Base-by-base conservation (phyloP, 2,113 vertebrate species). In the Nycticorax nycticorax region DNA sequence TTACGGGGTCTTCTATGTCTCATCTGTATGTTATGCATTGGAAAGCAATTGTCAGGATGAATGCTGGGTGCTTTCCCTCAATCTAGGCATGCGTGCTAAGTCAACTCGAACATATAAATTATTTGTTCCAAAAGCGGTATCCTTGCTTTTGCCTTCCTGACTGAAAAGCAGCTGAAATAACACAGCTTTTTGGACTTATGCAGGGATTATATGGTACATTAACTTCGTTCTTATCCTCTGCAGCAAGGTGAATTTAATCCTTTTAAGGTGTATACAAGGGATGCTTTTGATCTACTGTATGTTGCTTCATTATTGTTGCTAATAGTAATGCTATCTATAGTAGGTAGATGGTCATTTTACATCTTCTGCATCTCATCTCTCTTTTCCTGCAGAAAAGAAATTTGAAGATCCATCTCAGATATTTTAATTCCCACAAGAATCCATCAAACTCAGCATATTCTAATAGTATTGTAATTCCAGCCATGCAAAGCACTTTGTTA, bases 181-280 rank as follows among this genome's bases (percentile, higher is more conserved):
- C 53, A 91, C 20, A 67, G 84, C 10, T 57, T 95, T 94, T 88
- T 91, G 66, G 62, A 76, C 45, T 82, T 91, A 62, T 7, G 23
- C n/a, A 20, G 32, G 24, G 63, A 92, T 96, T 95, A 76, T 76
- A 89, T 0, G 45, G 66, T 69, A 79, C 67, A 90, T 93, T 88
- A 90, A 85, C 82, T 92, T 92, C 89, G 60, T 68, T 91, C 62
- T 92, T 66, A 86, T 83, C 57, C 50, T 93, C 63, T 88, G 85
- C 85, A 85, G 53, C 62, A 91, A 96, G 74, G 74, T 93, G 53
- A 89, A 85, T 92, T 89, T 82, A 93, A 82, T 89, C 55, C 20
- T 85, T 92, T 92, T 57, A 93, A 26, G 13, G 9, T 73, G 22
- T 57, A 83, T 79, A 39, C 20, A 92, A 63, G 48, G 21, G 12